These are phyloP conservation scores for Hippotragus niger DNA, from an alignment of 2,113 vertebrate genomes.

Conservation along the genomic window DNA sequence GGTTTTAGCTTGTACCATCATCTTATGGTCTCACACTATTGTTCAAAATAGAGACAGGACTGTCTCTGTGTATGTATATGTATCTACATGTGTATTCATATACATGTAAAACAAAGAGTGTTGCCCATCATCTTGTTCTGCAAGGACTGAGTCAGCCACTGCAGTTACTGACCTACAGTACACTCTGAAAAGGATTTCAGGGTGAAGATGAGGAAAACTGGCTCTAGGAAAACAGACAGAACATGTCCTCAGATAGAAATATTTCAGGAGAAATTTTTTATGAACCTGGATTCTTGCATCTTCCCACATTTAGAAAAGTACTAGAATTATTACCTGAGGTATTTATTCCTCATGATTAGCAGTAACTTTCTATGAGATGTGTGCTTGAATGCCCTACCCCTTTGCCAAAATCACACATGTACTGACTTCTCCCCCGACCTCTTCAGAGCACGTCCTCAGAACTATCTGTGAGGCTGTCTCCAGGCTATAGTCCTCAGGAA, in stretches of 20 bases:
- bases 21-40: neutral
- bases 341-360: neutral
- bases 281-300: neutral
- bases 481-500: neutral
- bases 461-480: neutral
- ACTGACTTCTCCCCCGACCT: neutral
- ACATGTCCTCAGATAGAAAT: neutral
- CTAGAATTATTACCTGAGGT: neutral
- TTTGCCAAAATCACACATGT: neutral
- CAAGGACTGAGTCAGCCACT: neutral
- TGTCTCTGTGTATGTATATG: neutral
- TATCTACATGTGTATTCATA: neutral
- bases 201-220: neutral
- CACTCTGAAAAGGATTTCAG: neutral
- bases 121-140: neutral
- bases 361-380: neutral
- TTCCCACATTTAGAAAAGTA: neutral
- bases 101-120: neutral
- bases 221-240: neutral
- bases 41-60: neutral
- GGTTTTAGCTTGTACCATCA: neutral
- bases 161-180: neutral
- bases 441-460: neutral
- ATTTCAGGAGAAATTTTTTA: neutral
- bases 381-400: neutral